These are phyloP conservation scores for Melanostigma gelatinosum DNA, from an alignment of 2,113 vertebrate genomes.

Conservation along the genomic window DNA sequence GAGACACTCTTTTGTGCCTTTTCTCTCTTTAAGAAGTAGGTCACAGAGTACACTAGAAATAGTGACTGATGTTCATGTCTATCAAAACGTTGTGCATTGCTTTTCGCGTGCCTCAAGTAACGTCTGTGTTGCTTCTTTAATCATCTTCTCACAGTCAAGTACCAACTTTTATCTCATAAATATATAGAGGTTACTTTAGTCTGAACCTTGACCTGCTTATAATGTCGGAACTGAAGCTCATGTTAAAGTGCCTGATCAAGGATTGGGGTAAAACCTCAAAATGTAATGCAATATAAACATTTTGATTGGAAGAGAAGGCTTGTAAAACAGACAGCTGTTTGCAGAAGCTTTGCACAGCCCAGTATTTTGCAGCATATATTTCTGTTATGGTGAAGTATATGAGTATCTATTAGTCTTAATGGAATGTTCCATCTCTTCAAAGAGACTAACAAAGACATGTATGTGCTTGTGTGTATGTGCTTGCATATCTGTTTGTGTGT, in stretches of 20 bases:
- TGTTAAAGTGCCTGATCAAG: not conserved
- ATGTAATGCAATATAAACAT: not conserved
- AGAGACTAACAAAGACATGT: conserved; percentile 9
- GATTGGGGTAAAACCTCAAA: not conserved
- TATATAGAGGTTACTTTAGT: not conserved
- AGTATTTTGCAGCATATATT: not conserved
- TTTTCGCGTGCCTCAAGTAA: not conserved
- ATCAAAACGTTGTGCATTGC: not conserved
- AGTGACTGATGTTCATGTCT: conserved; percentile 5
- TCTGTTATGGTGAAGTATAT: not conserved
- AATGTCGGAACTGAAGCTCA: not conserved
- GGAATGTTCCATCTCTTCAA: conserved; percentile 18
- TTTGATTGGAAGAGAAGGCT: not conserved
- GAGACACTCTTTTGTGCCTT: not conserved
- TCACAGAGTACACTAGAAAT: conserved; percentile 2
- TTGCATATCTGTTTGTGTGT: not conserved
- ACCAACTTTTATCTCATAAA: not conserved
- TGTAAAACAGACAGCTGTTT: conserved; percentile 2
- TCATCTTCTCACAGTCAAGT: not conserved
- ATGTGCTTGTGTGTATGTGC: conserved; percentile 26
- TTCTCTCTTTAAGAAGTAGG: conserved; percentile 9
- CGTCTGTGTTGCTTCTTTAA: not conserved
- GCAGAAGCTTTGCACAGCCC: not conserved
- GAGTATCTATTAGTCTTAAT: not conserved
- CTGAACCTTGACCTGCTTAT: conserved; percentile 5